phyloP scores from a whole-genome alignment of 2,797 vertebrate genomes.

The Muscicapa comitata region DNA sequence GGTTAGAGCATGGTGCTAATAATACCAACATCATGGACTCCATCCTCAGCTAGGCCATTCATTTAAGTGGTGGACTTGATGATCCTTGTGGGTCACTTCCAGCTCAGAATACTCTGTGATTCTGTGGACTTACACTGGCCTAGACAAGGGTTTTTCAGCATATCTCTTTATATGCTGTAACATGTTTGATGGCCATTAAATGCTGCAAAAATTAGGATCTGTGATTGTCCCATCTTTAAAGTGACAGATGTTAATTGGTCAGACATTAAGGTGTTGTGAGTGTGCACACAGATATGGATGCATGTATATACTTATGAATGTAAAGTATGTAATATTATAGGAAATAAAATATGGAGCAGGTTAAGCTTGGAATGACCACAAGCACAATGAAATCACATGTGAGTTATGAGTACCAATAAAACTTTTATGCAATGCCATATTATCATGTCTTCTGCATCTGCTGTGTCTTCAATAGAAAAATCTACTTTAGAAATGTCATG shows the following conservation, averaged over 20 bases:
- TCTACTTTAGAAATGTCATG: slow-evolving; percentile 35
- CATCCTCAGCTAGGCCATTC: background rate
- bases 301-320: background rate
- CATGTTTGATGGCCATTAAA: background rate
- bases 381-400: slow-evolving; percentile 50
- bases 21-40: rapidly evolving
- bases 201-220: background rate
- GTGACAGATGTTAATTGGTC: background rate
- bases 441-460: slow-evolving; percentile 42
- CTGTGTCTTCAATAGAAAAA: slow-evolving; percentile 22
- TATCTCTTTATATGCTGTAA: background rate
- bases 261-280: background rate
- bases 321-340: background rate
- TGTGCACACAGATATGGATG: background rate
- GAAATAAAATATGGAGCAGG: slow-evolving; percentile 27
- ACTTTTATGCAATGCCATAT: slow-evolving; percentile 52
- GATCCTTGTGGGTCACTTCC: background rate
- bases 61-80: background rate
- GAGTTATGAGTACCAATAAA: slow-evolving; percentile 55
- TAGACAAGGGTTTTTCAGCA: too few relatives aligned
- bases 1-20: background rate
- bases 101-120: background rate
- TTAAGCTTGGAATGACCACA: slow-evolving; percentile 52
- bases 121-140: background rate
- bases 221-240: background rate